Conservation (phyloP, 2,888 invertebrate genomes). For the Hydroisotoma schaefferi region DNA sequence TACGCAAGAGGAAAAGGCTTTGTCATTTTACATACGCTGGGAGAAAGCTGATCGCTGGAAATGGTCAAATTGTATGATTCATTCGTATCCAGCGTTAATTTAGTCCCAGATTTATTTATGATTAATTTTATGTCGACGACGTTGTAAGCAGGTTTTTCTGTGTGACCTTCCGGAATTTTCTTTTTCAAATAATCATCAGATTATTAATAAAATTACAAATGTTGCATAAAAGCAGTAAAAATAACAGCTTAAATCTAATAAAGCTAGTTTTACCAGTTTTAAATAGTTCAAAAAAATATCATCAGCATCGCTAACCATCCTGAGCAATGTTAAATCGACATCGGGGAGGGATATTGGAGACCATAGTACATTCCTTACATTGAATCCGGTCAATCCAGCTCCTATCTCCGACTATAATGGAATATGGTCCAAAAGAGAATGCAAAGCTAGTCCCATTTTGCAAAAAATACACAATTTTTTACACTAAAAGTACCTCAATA, state of each 20-base stretch:
- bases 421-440: neutral
- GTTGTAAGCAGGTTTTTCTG: conserved; percentile 9
- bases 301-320: conserved; percentile 17
- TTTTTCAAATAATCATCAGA: neutral
- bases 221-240: neutral
- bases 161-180: neutral
- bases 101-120: conserved; percentile 28
- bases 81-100: conserved; percentile 17
- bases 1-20: no score
- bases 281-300: conserved; percentile 18
- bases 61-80: conserved; percentile 27
- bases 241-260: neutral
- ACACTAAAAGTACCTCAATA: conserved; percentile 9
- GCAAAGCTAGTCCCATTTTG: neutral
- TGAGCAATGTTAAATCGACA: conserved; percentile 2
- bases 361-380: neutral
- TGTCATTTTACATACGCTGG: no score
- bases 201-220: conserved; percentile 1
- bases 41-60: no score
- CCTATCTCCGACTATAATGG: conserved; percentile 18
- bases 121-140: neutral
- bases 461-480: neutral
- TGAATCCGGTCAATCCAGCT: conserved; percentile 16
- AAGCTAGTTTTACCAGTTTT: conserved; percentile 9
- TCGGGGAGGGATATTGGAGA: conserved; percentile 5